phyloP scores from a whole-genome alignment of 1,140 invertebrate genomes.

The Gonioctena quinquepunctata region DNA sequence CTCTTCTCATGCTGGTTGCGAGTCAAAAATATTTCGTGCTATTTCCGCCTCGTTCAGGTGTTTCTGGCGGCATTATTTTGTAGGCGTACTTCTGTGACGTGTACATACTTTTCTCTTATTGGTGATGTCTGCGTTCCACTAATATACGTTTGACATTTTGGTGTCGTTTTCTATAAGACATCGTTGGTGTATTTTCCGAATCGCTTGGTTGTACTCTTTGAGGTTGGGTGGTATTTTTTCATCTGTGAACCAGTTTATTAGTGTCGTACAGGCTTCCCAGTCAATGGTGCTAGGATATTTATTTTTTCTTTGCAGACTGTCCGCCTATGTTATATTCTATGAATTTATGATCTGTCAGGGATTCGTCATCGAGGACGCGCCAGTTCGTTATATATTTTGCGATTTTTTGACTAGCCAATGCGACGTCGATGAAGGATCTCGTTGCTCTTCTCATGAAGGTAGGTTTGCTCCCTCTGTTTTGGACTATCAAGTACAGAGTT shows the following conservation, averaged over 20 bases:
- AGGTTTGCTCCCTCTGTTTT: slow-evolving; percentile 19
- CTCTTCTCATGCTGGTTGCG: no score
- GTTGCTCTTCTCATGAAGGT: slow-evolving; percentile 26
- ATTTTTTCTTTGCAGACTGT: not conserved
- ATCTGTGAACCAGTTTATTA: not conserved
- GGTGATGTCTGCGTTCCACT: not conserved
- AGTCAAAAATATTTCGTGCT: no score
- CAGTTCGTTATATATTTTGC: slow-evolving; percentile 2
- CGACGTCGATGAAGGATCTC: slow-evolving; percentile 30
- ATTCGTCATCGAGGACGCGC: slow-evolving; percentile 1
- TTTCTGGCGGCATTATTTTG: no score
- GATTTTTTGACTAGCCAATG: slow-evolving; percentile 15
- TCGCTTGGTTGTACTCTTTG: not conserved
- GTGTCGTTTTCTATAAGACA: not conserved
- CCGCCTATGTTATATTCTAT: not conserved
- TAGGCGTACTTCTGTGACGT: no score
- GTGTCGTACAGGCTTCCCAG: not conserved
- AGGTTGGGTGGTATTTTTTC: not conserved
- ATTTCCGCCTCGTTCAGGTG: no score
- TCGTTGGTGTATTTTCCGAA: not conserved
- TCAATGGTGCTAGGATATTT: not conserved
- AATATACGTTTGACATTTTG: not conserved
- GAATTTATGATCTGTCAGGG: slow-evolving; percentile 6
- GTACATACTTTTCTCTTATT: not conserved
- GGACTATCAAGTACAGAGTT: slow-evolving; percentile 8